A percentile compares a stretch with the other conserved stretches of the same genome.
These are phyloP conservation scores for Limnephilus rhombicus DNA, from an alignment of 2,888 invertebrate species.

Conservation along the genomic window DNA sequence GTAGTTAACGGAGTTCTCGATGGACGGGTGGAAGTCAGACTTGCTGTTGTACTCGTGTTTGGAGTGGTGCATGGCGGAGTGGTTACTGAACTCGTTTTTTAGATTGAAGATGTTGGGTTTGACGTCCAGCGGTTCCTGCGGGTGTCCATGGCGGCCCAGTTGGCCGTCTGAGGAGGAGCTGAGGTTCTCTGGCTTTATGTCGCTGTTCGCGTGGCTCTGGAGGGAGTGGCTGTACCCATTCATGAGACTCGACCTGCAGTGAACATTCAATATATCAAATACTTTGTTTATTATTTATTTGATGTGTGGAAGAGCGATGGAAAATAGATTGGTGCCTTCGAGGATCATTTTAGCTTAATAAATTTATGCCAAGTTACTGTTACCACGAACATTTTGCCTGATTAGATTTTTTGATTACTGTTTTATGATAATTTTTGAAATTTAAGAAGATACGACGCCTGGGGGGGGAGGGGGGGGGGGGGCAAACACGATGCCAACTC, in stretches of 20 bases:
- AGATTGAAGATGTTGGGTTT: constrained; percentile 76
- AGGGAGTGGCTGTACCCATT: constrained; percentile 75
- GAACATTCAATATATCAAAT: not conserved
- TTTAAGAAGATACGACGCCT: no score
- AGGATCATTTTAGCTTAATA: not conserved
- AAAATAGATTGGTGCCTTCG: not conserved
- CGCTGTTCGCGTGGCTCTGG: constrained; percentile 71
- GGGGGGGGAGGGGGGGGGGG: no score
- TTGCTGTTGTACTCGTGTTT: constrained; percentile 73
- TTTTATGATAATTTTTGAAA: no score
- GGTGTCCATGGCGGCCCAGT: constrained; percentile 47
- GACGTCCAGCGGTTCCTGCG: constrained; percentile 70
- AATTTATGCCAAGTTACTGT: no score
- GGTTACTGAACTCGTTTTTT: constrained; percentile 73
- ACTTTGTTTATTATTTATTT: not conserved
- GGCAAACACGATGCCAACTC: no score
- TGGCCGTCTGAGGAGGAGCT: constrained; percentile 70
- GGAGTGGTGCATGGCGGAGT: constrained; percentile 69
- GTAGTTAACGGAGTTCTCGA: constrained; percentile 54
- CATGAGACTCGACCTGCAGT: constrained; percentile 73
- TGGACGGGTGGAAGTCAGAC: constrained; percentile 57
- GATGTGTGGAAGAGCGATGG: not conserved
- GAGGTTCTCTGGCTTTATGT: constrained; percentile 76
- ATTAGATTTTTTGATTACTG: no score
- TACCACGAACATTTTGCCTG: no score